A percentile compares a stretch with the other conserved stretches of the same genome.
phyloP scores from a whole-genome alignment of 64 coral and sea anemone genomes.

The Dendrophyllia cribrosa region DNA sequence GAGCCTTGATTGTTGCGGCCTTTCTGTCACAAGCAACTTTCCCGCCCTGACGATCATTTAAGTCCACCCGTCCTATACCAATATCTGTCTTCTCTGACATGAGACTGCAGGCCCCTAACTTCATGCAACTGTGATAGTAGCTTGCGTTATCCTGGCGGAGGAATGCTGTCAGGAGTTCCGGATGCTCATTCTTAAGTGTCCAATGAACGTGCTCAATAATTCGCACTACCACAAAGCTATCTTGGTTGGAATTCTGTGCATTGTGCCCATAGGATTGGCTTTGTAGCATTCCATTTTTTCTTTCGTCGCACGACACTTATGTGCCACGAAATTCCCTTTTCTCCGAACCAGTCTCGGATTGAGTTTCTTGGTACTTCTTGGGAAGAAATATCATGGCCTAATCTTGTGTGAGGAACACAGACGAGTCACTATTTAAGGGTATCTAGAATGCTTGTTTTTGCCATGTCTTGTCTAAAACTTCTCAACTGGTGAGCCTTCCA shows the following conservation, averaged over 20 bases:
- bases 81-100: background rate
- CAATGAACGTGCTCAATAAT: background rate
- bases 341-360: slow-evolving; percentile 54
- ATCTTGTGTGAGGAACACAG: slow-evolving; percentile 10
- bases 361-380: slow-evolving; percentile 16
- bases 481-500: slow-evolving; percentile 51
- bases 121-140: slow-evolving; percentile 10
- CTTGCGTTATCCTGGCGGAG: slow-evolving; percentile 42
- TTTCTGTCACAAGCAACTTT: slow-evolving; percentile 1
- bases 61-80: background rate
- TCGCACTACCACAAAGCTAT: slow-evolving; percentile 9
- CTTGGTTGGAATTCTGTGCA: background rate
- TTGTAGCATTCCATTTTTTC: background rate
- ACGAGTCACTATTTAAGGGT: background rate
- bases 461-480: slow-evolving; percentile 39
- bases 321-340: slow-evolving; percentile 59
- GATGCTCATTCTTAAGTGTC: slow-evolving; percentile 39
- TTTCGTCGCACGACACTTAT: background rate
- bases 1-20: background rate
- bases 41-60: slow-evolving; percentile 2
- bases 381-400: slow-evolving; percentile 59
- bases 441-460: slow-evolving; percentile 4
- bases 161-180: background rate
- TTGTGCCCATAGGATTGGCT: slow-evolving; percentile 26
- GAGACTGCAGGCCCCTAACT: background rate